Evolutionary conservation across 2,797 vertebrate genomes (phyloP), one percentile per base, ranked within the genome.

Genomic region (Leptoclinus maculatus): DNA sequence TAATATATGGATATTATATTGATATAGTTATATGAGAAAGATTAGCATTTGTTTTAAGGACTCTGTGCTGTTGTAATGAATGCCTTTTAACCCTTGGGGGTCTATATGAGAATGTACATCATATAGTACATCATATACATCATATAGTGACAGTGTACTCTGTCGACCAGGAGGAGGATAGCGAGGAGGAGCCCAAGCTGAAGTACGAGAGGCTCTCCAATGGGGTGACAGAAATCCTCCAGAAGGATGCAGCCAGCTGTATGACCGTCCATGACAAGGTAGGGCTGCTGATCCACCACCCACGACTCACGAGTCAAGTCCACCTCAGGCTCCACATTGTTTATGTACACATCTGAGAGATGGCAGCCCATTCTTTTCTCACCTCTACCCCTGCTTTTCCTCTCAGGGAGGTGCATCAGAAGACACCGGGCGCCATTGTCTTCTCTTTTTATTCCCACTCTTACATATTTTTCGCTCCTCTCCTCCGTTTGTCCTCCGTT

Each of bases 221-320:
- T 78, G 97, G 97, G 21, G 97, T 99, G 86, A 98, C 96, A 0
- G 98, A 99, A 86, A 98, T 99, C 89, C 96, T 99, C 56, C 97
- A 98, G 90, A 97, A 96, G 56, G 98, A 99, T 87, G 98, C 97
- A 39, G 97, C 98, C 86, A 99, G 98, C 93, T 99, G 98, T 85
- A 98, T 99, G 97, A 98, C 97, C 0, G 97, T 99, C 41, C 98
- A 99, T 67, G 98, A 99, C 92, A 99, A 99, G 97, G 98, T 99
- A 94, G 73, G 74, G 78, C 76, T 84, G 81, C 66, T 64, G 54
- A 47, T 72, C 58, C 80, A 54, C 66, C 56, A 14, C 41, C 66
- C 60, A 49, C 79, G 60, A 79, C 81, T 85, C 43, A 62, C 79
- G 60, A 79, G 82, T 85, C 43, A 62, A 57, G 53, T 74, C 58